Evolutionary conservation across 2,113 vertebrate genomes (phyloP).

Genomic region (Gymnobelideus leadbeateri): DNA sequence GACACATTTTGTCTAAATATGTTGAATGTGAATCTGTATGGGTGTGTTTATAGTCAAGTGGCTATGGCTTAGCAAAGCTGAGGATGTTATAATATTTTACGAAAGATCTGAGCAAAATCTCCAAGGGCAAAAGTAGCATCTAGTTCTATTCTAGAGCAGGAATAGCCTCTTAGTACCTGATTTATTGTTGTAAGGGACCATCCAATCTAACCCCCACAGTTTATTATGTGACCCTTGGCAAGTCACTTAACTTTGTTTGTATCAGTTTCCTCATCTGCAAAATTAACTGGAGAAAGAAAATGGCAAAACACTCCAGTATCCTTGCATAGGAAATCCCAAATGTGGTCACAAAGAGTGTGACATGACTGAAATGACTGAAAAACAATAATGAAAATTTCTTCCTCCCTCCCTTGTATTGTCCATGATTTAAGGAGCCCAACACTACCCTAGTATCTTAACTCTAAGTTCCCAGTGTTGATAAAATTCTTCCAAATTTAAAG

Average conservation of each 20-base stretch:
- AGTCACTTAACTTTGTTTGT: not conserved
- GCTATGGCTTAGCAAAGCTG: not conserved
- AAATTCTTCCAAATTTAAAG: conserved; percentile 12
- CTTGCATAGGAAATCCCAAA: not conserved
- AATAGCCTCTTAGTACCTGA: not conserved
- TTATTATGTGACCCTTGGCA: not conserved
- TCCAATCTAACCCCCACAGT: not conserved
- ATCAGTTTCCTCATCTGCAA: not conserved
- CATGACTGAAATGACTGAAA: not conserved
- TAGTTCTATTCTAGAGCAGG: not conserved
- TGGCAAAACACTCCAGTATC: not conserved
- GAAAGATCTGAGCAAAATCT: not conserved
- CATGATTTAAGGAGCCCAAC: not conserved
- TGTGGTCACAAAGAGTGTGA: not conserved
- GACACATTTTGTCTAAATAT: not conserved
- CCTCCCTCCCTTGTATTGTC: not conserved
- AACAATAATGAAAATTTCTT: not conserved
- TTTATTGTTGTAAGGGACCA: not conserved
- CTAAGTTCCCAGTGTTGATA: not conserved
- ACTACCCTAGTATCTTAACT: not conserved
- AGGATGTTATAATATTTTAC: conserved; percentile 2
- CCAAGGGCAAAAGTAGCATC: not conserved
- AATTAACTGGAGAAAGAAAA: not conserved
- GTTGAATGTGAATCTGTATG: not conserved
- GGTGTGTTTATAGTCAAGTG: not conserved